phyloP scores from a whole-genome alignment of 2,888 invertebrate genomes.

The Synanthedon formicaeformis region DNA sequence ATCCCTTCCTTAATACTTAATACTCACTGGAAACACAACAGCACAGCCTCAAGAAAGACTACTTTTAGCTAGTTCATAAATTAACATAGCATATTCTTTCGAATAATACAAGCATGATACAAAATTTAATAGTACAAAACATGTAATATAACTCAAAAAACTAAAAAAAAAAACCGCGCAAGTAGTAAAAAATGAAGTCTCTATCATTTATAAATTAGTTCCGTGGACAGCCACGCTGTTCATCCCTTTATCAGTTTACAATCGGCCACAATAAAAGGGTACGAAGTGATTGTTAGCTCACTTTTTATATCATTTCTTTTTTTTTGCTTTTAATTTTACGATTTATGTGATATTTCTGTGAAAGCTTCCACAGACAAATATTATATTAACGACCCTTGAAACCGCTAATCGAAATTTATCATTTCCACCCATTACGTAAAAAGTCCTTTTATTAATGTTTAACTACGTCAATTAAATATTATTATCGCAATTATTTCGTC shows the following conservation, averaged over 20 bases:
- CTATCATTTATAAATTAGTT: conserved; percentile 70
- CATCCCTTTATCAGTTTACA: conserved; percentile 65
- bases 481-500: no score
- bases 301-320: conserved; percentile 25
- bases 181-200: conserved; percentile 47
- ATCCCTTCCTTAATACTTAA: no score
- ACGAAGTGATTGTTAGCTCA: conserved; percentile 47
- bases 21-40: no score
- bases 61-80: no score
- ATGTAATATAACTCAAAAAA: no score
- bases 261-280: conserved; percentile 65
- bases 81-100: no score
- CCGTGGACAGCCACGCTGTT: conserved; percentile 60
- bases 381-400: conserved; percentile 38
- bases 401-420: conserved; percentile 22
- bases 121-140: no score
- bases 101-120: no score
- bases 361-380: conserved; percentile 25
- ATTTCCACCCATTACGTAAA: no score
- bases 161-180: background rate
- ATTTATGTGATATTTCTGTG: conserved; percentile 38
- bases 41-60: no score
- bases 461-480: no score
- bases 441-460: no score
- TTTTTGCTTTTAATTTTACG: conserved; percentile 44